Evolutionary conservation across 2,797 vertebrate genomes (phyloP).

Genomic region (Pelochelys cantorii): DNA sequence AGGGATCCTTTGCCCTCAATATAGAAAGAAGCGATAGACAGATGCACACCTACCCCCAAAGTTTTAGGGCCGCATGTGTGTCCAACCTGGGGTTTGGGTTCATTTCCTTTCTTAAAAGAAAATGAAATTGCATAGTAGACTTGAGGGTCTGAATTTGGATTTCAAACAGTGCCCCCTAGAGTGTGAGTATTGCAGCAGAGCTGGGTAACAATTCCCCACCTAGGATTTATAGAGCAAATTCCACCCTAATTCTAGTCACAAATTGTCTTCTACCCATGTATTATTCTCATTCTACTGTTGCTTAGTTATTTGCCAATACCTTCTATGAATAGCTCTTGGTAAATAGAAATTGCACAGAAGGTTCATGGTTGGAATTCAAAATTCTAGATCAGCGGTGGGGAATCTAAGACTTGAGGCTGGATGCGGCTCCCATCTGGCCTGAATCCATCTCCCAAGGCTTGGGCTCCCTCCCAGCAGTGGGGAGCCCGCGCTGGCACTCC

Average conservation of each 20-base stretch:
- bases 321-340: neutral
- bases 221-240: neutral
- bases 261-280: neutral
- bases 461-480: too few relatives aligned
- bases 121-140: neutral
- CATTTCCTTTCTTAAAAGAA: neutral
- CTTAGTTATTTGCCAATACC: neutral
- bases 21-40: neutral
- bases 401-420: too few relatives aligned
- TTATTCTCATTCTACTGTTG: rapidly evolving
- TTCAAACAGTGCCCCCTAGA: neutral
- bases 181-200: neutral
- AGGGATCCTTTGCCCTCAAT: neutral
- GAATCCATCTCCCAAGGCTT: too few relatives aligned
- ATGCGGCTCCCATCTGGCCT: too few relatives aligned
- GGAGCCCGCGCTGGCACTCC: too few relatives aligned
- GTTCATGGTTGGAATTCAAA: neutral
- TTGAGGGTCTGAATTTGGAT: neutral
- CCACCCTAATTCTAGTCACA: rapidly evolving
- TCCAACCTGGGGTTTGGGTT: neutral
- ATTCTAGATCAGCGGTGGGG: neutral
- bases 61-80: neutral
- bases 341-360: neutral
- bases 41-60: neutral
- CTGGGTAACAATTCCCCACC: neutral